These are phyloP conservation scores for Megalops atlanticus DNA, from an alignment of 2,113 vertebrate genomes.

Conservation along the genomic window DNA sequence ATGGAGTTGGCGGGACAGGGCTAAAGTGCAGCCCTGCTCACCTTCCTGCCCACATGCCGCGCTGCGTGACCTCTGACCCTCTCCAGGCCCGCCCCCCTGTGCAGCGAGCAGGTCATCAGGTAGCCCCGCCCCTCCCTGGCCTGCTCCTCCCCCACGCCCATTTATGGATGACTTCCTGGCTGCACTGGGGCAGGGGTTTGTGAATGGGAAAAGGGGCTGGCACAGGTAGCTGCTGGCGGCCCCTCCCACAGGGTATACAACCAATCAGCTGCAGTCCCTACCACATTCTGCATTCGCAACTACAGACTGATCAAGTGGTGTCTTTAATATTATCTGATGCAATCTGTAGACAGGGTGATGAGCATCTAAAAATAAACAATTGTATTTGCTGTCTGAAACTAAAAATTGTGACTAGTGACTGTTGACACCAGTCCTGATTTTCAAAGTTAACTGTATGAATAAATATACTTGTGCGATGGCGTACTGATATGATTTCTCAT, in stretches of 20 bases:
- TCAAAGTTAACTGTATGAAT: too few relatives aligned
- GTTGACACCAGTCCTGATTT: too few relatives aligned
- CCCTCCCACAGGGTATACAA: background rate
- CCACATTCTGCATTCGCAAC: background rate
- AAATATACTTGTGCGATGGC: too few relatives aligned
- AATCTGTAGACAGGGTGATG: too few relatives aligned
- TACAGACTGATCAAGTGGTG: too few relatives aligned
- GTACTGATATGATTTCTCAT: too few relatives aligned
- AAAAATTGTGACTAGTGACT: too few relatives aligned
- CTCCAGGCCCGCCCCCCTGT: background rate
- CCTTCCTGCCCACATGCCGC: constrained; percentile 90
- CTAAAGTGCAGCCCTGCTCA: constrained; percentile 87
- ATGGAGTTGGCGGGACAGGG: constrained; percentile 85
- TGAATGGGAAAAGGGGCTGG: background rate
- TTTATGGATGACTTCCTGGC: background rate
- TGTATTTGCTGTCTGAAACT: too few relatives aligned
- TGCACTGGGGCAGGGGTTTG: background rate
- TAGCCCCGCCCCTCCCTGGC: background rate
- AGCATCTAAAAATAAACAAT: too few relatives aligned
- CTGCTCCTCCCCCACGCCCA: background rate
- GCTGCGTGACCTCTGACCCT: constrained; percentile 27
- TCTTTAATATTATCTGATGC: too few relatives aligned
- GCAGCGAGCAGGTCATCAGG: background rate
- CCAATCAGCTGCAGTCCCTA: background rate
- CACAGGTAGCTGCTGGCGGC: background rate